Conservation (phyloP, 2,113 vertebrate species). For the Rana temporaria region DNA sequence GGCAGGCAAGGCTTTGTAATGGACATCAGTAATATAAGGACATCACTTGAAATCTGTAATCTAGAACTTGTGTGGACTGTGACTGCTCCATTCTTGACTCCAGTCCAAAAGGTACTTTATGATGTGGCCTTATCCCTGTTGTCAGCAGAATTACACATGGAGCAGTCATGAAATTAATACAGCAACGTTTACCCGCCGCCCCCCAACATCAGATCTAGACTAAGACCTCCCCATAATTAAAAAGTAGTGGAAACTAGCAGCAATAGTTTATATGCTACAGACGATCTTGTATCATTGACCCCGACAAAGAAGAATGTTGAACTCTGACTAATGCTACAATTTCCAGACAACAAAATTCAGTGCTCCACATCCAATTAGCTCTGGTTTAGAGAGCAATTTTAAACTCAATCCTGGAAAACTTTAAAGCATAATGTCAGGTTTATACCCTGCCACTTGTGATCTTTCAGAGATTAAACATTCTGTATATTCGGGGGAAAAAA, state of each 20-base stretch:
- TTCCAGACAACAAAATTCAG: constrained; percentile 56
- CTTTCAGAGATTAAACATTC: constrained; percentile 28
- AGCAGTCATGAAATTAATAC: constrained; percentile 36
- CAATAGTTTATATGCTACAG: constrained; percentile 37
- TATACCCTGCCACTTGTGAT: constrained; percentile 36
- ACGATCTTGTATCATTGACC: constrained; percentile 15
- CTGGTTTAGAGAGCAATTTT: constrained; percentile 52
- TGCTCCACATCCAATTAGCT: constrained; percentile 53
- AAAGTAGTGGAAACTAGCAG: constrained; percentile 39
- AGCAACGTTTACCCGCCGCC: background rate
- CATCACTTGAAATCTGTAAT: background rate
- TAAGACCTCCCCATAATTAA: constrained; percentile 41
- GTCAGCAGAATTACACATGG: constrained; percentile 25
- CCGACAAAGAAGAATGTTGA: constrained; percentile 41
- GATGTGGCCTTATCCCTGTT: constrained; percentile 28
- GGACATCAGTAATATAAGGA: constrained; percentile 12
- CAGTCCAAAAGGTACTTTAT: constrained; percentile 15
- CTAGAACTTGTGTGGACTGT: constrained; percentile 5
- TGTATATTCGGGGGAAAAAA: background rate
- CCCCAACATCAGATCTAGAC: constrained; percentile 3
- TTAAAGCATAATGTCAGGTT: constrained; percentile 41
- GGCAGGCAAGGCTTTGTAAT: background rate
- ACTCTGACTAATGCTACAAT: constrained; percentile 48
- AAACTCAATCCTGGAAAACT: constrained; percentile 50
- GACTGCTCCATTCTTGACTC: constrained; percentile 20